phyloP scores from a whole-genome alignment of 2,888 invertebrate species.

The Tipula confusa region DNA sequence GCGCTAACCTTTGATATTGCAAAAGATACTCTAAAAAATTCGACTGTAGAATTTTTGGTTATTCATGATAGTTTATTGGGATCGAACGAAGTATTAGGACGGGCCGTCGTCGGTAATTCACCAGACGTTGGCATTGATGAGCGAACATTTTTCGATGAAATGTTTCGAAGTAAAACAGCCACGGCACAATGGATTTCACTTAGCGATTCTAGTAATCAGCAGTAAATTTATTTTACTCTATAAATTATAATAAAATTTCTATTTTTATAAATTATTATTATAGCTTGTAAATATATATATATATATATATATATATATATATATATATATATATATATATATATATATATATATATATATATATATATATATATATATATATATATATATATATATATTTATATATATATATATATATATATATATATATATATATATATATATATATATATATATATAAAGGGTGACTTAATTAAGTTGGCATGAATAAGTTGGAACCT shows the following conservation, averaged over 20 bases:
- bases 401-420: no score
- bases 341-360: no score
- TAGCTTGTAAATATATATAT: conserved; percentile 4
- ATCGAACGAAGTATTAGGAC: conserved; percentile 54
- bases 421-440: no score
- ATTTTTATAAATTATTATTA: conserved; percentile 3
- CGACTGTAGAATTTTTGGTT: conserved; percentile 57
- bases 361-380: no score
- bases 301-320: neutral
- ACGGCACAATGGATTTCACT: conserved; percentile 58
- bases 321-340: no score
- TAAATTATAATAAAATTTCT: neutral
- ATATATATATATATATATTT: no score
- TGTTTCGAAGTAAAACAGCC: conserved; percentile 55
- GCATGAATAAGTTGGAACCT: no score
- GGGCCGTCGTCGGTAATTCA: conserved; percentile 53
- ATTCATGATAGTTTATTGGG: conserved; percentile 59
- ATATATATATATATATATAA: no score
- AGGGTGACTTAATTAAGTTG: no score
- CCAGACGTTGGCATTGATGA: conserved; percentile 50
- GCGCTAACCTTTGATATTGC: conserved; percentile 90
- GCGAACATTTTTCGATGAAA: conserved; percentile 55
- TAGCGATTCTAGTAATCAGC: conserved; percentile 43
- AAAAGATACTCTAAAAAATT: conserved; percentile 55
- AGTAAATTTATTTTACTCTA: neutral